These are phyloP conservation scores for Melieria omissa DNA, from an alignment of 2,888 invertebrate genomes.

Conservation along the genomic window DNA sequence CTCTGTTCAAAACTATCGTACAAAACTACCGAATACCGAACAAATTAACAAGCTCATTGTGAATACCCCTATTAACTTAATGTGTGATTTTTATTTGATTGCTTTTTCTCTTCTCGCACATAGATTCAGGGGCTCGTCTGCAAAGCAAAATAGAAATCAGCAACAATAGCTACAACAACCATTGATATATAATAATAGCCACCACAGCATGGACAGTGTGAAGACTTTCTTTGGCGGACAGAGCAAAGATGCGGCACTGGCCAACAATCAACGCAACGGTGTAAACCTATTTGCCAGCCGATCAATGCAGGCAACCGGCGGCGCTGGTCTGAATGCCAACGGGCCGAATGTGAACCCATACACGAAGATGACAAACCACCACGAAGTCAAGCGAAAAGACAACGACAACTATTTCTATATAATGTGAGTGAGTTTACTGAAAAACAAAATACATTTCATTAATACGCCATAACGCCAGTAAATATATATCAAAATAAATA, in stretches of 20 bases:
- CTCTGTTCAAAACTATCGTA: too few species aligned
- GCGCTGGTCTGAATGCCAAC: conserved; percentile 41
- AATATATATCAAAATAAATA: too few species aligned
- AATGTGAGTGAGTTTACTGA: conserved; percentile 57
- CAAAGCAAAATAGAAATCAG: not conserved
- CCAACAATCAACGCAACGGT: conserved; percentile 49
- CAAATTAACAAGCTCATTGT: not conserved
- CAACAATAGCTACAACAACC: not conserved
- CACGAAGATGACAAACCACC: conserved; percentile 46
- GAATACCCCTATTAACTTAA: not conserved
- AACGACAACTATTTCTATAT: conserved; percentile 65
- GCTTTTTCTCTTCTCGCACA: not conserved
- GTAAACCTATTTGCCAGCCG: conserved; percentile 34
- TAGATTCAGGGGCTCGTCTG: conserved; percentile 19
- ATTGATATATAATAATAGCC: not conserved
- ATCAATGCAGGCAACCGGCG: conserved; percentile 17
- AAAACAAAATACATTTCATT: too few species aligned
- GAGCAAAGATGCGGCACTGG: conserved; percentile 50
- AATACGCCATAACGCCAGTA: too few species aligned
- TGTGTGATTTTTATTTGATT: not conserved
- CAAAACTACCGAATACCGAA: not conserved
- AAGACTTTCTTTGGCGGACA: conserved; percentile 53
- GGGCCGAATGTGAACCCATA: conserved; percentile 32
- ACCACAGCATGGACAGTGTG: conserved; percentile 21
- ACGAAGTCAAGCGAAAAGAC: conserved; percentile 58